Evolutionary conservation across 2,888 invertebrate genomes (phyloP).

Genomic region (Ornithoptera priamus): DNA sequence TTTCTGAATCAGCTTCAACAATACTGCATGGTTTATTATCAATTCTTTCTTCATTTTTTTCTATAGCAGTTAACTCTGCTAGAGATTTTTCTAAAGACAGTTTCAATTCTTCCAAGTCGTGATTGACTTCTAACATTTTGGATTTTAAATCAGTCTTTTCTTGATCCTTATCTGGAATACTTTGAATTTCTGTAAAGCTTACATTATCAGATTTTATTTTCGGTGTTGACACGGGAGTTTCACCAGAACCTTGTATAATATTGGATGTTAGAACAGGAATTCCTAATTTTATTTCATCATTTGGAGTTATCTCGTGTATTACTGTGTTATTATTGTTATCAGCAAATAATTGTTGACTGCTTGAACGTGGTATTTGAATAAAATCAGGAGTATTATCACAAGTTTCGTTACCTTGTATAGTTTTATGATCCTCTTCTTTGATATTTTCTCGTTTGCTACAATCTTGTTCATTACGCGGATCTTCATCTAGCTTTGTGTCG

Average conservation of each 20-base stretch:
- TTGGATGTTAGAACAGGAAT: slow-evolving; percentile 41
- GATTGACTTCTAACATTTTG: slow-evolving; percentile 70
- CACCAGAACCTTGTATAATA: slow-evolving; percentile 50
- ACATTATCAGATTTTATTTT: slow-evolving; percentile 39
- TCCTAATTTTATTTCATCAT: slow-evolving; percentile 41
- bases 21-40: slow-evolving; percentile 40
- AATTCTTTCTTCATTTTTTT: slow-evolving; percentile 52
- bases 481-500: neutral
- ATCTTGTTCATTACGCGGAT: neutral
- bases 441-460: slow-evolving; percentile 41
- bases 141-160: slow-evolving; percentile 68
- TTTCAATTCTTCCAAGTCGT: slow-evolving; percentile 70
- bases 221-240: slow-evolving; percentile 44
- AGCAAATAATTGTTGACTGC: slow-evolving; percentile 55
- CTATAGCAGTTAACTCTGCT: slow-evolving; percentile 62
- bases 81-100: slow-evolving; percentile 68
- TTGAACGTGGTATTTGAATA: slow-evolving; percentile 58
- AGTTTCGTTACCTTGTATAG: slow-evolving; percentile 9
- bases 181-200: slow-evolving; percentile 38
- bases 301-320: slow-evolving; percentile 56
- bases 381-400: slow-evolving; percentile 56
- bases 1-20: slow-evolving; percentile 24
- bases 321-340: slow-evolving; percentile 63
- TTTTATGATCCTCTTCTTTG: slow-evolving; percentile 36
- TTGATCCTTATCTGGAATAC: slow-evolving; percentile 29